Evolutionary conservation across 2,113 vertebrate genomes (phyloP), one percentile per base, ranked within the genome.

Genomic region (Leptobrachium leishanense): DNA sequence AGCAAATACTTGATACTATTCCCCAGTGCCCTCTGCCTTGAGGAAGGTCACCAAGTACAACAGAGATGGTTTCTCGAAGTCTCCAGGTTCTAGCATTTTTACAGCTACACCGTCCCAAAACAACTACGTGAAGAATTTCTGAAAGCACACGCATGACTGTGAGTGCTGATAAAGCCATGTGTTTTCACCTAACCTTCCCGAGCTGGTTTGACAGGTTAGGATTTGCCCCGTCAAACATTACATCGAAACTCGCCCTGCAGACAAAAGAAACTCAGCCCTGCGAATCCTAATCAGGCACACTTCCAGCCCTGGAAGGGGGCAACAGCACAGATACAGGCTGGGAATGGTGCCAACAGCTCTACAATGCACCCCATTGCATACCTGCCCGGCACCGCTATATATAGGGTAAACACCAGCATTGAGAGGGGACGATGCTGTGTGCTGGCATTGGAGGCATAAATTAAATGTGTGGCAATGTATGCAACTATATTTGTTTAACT

Each of bases 201-300:
- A 41, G 46, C 77, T 66, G 69, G 77, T 79, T 72, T 66, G 59
- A 72, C 77, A 3, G n/a, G 77, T 72, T 79, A 41, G 39, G 10
- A 64, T 39, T 2, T 8, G 31, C 46, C 41, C 41, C 62, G 57
- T 72, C 41, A 72, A 78, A 78, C 76, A 77, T 70, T 77, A 54
- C 57, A 72, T 13, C 69, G 69, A 79, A 79, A 79, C 77, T 79
- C 44, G 43, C 68, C 77, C 77, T 66, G 57, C 43, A 72, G 77
- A 55, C 44, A 65, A 31, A 78, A 72, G 46, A 31, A 44, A 40
- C 43, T 55, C 42, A 62, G 66, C 67, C 2, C n/a, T 46, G 9
- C 13, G 7, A 70, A 70, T 50, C 8, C 55, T 59, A 12, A 59
- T 59, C 6, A 4, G 55, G 10, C 55, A 50, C 46, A 50, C 46